Evolutionary conservation across 53 echinoderm and acorn worm genomes (phyloP).

Genomic region (Temnopleurus reevesii): DNA sequence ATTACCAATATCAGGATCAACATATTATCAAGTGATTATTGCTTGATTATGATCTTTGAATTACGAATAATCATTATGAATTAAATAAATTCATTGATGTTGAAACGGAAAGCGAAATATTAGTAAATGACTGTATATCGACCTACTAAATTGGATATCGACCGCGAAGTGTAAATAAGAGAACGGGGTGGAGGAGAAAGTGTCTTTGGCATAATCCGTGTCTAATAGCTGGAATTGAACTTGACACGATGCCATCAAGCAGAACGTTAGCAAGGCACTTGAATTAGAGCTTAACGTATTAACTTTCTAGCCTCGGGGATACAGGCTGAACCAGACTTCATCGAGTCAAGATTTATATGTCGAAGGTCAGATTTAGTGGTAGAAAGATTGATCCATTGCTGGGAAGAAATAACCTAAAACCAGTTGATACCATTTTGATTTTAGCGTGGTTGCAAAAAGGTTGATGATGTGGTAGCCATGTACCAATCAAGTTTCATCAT

Average conservation of each 20-base stretch:
- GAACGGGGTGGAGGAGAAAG: neutral
- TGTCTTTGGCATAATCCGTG: neutral
- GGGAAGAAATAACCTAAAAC: no score
- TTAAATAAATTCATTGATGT: no score
- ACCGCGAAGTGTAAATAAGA: neutral
- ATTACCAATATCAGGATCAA: neutral
- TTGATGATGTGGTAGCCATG: no score
- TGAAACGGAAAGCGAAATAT: no score
- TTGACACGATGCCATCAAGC: constrained; percentile 27
- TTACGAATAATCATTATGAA: no score
- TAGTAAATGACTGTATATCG: no score
- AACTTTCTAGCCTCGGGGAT: constrained; percentile 32
- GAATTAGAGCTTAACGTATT: constrained; percentile 55
- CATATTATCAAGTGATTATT: no score
- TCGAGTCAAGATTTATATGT: constrained; percentile 24
- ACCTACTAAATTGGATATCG: no score
- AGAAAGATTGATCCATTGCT: neutral
- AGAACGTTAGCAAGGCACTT: constrained; percentile 24
- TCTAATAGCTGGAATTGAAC: constrained; percentile 34
- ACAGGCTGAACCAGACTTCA: neutral
- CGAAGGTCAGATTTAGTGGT: neutral
- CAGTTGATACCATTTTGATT: no score
- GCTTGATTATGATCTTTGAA: no score
- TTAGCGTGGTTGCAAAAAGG: no score
- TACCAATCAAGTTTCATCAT: no score